Conservation (phyloP, 1,140 invertebrate genomes). For the Microplitis mediator region DNA sequence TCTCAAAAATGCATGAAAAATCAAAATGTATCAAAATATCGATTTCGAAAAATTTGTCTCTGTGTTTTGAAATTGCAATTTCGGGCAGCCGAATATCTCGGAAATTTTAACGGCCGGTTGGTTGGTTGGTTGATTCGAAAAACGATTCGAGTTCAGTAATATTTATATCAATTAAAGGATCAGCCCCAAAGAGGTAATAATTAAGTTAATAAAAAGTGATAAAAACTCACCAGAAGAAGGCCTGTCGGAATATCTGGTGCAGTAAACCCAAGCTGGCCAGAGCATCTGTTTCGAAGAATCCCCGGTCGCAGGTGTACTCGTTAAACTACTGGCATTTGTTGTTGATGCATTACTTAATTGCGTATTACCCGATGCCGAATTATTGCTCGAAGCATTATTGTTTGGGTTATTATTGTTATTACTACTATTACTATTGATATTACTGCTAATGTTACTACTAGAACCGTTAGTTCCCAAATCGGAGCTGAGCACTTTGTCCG, state of each 20-base stretch:
- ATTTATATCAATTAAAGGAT: too few relatives aligned
- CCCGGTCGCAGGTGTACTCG: conserved; percentile 28
- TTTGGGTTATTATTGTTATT: conserved; percentile 8
- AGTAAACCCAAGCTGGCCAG: conserved; percentile 98
- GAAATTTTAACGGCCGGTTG: too few relatives aligned
- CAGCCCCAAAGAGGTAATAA: too few relatives aligned
- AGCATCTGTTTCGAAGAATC: conserved; percentile 53
- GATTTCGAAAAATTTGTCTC: too few relatives aligned
- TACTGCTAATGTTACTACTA: conserved; percentile 38
- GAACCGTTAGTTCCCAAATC: conserved; percentile 44
- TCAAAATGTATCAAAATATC: too few relatives aligned
- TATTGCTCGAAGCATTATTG: conserved; percentile 10
- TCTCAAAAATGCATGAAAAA: too few relatives aligned
- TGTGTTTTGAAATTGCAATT: too few relatives aligned
- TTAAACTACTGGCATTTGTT: conserved; percentile 29
- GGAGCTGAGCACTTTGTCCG: conserved; percentile 41
- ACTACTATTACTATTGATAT: conserved; percentile 26
- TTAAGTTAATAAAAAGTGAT: not conserved
- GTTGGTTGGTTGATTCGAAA: too few relatives aligned
- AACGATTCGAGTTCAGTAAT: too few relatives aligned
- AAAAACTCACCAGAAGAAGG: conserved; percentile 88
- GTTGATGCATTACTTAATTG: conserved; percentile 16
- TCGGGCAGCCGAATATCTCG: too few relatives aligned
- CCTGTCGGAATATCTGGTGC: conserved; percentile 94
- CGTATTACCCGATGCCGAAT: conserved; percentile 17